These are phyloP conservation scores for Coregonus suidteri DNA, from an alignment of 2,797 vertebrate species.

Conservation along the genomic window DNA sequence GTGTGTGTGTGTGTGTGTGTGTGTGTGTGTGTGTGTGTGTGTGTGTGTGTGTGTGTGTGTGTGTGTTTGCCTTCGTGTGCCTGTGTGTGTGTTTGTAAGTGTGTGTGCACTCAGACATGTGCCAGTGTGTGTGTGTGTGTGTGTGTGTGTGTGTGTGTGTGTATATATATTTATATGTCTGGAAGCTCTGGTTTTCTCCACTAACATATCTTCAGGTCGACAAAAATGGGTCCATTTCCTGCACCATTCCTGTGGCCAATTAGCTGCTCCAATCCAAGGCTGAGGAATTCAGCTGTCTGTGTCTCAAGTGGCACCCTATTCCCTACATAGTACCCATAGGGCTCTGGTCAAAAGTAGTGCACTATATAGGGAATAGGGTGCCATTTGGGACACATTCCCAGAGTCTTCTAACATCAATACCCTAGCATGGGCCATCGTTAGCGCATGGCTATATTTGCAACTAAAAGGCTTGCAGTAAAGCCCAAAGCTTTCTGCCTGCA, in stretches of 20 bases:
- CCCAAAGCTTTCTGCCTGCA: too few relatives aligned
- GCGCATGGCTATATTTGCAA: too few relatives aligned
- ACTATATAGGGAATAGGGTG: too few relatives aligned
- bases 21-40: too few relatives aligned
- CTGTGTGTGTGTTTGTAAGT: background rate
- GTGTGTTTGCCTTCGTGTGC: background rate
- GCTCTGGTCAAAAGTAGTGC: too few relatives aligned
- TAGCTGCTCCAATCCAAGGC: constrained; percentile 46
- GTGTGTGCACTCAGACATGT: background rate
- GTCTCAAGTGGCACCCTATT: background rate
- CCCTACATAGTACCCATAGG: constrained; percentile 34
- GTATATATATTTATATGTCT: background rate
- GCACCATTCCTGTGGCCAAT: constrained; percentile 69
- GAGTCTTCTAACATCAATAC: too few relatives aligned
- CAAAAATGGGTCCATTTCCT: constrained; percentile 69
- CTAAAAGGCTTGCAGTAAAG: too few relatives aligned
- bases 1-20: too few relatives aligned
- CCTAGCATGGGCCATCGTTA: too few relatives aligned
- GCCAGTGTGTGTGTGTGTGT: constrained; percentile 1
- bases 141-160: background rate
- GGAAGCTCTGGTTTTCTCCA: background rate
- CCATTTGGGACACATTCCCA: too few relatives aligned
- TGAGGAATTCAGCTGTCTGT: constrained; percentile 59
- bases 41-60: constrained; percentile 6
- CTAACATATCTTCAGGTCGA: constrained; percentile 48